Evolutionary conservation across 2,888 invertebrate species (phyloP).

Genomic region (Smittia sp.): DNA sequence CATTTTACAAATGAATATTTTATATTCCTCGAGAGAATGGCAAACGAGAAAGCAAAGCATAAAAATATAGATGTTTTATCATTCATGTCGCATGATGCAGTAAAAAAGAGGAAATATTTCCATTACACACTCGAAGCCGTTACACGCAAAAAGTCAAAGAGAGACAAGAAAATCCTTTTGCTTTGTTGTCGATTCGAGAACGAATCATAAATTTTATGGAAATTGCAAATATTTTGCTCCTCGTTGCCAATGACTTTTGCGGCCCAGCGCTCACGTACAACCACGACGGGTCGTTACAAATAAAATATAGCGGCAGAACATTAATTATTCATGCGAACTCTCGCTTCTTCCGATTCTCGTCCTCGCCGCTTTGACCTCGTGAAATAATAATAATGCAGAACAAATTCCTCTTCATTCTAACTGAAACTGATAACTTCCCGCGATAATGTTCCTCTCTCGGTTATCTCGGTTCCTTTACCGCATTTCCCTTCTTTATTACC

Average conservation of each 20-base stretch:
- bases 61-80: constrained; percentile 40
- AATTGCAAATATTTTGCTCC: constrained; percentile 26
- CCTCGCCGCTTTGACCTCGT: neutral
- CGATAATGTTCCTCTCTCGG: too few species aligned
- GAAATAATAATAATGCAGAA: constrained; percentile 18
- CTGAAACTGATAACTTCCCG: neutral
- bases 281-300: constrained; percentile 15
- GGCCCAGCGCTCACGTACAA: neutral
- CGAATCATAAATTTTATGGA: constrained; percentile 37
- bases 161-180: constrained; percentile 12
- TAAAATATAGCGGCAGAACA: constrained; percentile 23
- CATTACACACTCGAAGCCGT: neutral
- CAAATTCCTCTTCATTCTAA: neutral
- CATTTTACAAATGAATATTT: constrained; percentile 41
- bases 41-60: neutral
- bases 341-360: neutral
- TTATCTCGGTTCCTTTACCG: constrained; percentile 11
- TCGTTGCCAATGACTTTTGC: constrained; percentile 8
- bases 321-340: constrained; percentile 27
- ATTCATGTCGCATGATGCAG: constrained; percentile 40
- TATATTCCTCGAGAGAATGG: constrained; percentile 23
- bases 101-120: constrained; percentile 16
- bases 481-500: neutral
- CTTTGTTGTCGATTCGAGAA: neutral
- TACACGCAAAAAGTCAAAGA: neutral